Percentiles rank a stretch among this genome's conserved stretches.
Evolutionary conservation across 53 echinoderm and acorn worm genomes (phyloP).

Genomic region (Luidia sarsii): DNA sequence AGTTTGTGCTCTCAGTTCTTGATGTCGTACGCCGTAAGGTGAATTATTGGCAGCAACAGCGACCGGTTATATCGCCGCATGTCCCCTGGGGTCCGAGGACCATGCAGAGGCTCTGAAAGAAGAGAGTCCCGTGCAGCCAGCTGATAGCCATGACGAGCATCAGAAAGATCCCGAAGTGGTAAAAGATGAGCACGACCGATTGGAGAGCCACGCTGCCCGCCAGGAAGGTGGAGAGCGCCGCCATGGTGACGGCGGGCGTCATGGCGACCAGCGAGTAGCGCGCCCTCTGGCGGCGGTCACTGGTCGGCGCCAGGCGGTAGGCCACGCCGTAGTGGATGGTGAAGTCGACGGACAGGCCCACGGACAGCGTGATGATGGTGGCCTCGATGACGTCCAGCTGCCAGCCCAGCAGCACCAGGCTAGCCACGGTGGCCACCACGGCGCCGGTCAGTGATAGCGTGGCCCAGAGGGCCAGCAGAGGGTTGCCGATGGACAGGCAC

Average conservation of each 20-base stretch:
- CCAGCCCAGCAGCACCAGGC: constrained; percentile 85
- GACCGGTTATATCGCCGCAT: constrained; percentile 9
- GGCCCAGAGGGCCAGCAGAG: constrained; percentile 67
- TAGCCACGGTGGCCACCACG: constrained; percentile 70
- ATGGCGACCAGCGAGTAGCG: constrained; percentile 65
- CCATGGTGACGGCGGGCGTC: constrained; percentile 71
- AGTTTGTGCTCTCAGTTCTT: too few species aligned
- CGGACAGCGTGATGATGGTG: constrained; percentile 74
- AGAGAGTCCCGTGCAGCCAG: constrained; percentile 78
- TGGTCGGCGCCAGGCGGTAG: constrained; percentile 67
- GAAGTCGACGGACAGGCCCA: constrained; percentile 86
- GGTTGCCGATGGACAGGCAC: constrained; percentile 69
- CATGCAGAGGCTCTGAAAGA: constrained; percentile 74
- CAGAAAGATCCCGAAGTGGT: constrained; percentile 74
- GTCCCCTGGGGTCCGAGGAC: constrained; percentile 3
- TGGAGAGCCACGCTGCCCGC: constrained; percentile 76
- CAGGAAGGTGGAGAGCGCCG: constrained; percentile 83
- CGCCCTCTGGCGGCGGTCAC: constrained; percentile 61
- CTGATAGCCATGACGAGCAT: constrained; percentile 75
- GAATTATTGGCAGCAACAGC: too few species aligned
- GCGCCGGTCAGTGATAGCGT: constrained; percentile 66
- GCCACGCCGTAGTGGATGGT: constrained; percentile 90
- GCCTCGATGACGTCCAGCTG: constrained; percentile 85
- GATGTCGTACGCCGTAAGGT: too few species aligned
- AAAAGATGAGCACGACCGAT: constrained; percentile 52